phyloP scores from a whole-genome alignment of 2,797 vertebrate genomes.

The Labeo calbasu region DNA sequence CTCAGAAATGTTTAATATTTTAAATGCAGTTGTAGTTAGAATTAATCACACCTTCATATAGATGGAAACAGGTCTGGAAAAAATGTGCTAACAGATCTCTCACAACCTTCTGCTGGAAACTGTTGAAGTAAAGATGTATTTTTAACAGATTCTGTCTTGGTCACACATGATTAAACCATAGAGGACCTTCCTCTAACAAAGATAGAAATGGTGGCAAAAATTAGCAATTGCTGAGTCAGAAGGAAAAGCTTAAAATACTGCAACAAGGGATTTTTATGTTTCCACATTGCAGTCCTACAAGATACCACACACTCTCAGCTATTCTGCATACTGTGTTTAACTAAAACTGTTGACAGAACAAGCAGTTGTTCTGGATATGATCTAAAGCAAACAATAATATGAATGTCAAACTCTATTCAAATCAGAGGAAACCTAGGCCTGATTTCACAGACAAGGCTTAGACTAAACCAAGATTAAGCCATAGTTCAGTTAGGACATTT shows the following conservation, averaged over 20 bases:
- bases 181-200: conserved; percentile 17
- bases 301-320: not conserved
- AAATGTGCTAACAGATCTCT: not conserved
- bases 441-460: too few relatives aligned
- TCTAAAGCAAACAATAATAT: not conserved
- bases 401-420: not conserved
- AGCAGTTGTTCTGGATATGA: not conserved
- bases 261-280: conserved; percentile 25
- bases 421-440: conserved; percentile 8
- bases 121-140: not conserved
- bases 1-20: not conserved
- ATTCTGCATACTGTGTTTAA: not conserved
- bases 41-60: not conserved
- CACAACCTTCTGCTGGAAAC: not conserved
- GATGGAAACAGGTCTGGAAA: not conserved
- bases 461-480: too few relatives aligned
- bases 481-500: too few relatives aligned
- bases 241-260: not conserved
- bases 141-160: conserved; percentile 33
- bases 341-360: not conserved
- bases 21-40: not conserved
- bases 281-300: not conserved
- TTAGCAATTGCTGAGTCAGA: conserved; percentile 31
- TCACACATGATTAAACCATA: conserved; percentile 32
- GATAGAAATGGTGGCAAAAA: conserved; percentile 14